These are phyloP conservation scores for Cephus spinipes DNA, from an alignment of 2,888 invertebrate species.

Conservation along the genomic window DNA sequence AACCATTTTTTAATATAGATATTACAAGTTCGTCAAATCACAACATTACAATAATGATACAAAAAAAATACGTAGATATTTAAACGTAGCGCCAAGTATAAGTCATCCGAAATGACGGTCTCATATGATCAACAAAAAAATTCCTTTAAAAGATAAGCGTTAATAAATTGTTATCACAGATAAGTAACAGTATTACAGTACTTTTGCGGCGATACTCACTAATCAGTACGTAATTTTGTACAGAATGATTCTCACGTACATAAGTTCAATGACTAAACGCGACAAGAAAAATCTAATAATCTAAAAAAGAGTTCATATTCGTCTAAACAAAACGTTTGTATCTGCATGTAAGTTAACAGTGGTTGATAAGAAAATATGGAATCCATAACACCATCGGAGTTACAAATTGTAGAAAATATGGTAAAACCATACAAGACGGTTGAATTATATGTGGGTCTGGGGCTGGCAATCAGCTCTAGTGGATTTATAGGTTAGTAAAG, in stretches of 20 bases:
- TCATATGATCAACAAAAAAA: neutral
- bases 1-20: neutral
- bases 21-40: neutral
- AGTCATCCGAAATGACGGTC: neutral
- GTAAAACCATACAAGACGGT: constrained; percentile 39
- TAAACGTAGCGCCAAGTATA: neutral
- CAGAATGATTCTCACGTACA: neutral
- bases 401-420: neutral
- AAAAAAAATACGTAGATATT: neutral
- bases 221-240: neutral
- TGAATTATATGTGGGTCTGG: constrained; percentile 79
- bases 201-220: neutral
- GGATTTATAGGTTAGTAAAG: constrained; percentile 79
- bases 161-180: neutral
- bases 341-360: neutral
- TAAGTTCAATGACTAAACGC: neutral
- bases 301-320: neutral
- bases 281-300: neutral
- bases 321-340: neutral
- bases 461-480: constrained; percentile 83
- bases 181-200: neutral
- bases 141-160: neutral
- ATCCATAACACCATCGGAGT: neutral
- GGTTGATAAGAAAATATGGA: neutral
- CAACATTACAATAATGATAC: neutral